Conservation (phyloP, 2,888 invertebrate genomes). For the Prosopocoilus inquinatus region DNA sequence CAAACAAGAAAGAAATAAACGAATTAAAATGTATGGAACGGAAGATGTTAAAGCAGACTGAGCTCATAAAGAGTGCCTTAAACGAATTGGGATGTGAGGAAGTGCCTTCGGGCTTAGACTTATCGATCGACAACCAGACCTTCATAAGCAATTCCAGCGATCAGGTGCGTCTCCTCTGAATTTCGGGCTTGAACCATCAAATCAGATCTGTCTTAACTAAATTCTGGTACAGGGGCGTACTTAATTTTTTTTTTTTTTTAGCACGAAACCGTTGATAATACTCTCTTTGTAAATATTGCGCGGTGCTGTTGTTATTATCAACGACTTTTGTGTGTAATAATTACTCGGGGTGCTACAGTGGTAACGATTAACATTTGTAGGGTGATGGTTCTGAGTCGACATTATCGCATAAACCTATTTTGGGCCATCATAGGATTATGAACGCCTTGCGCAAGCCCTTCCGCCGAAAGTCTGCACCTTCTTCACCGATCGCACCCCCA, state of each 20-base stretch:
- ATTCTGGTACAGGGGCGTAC: too few relatives aligned
- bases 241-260: too few relatives aligned
- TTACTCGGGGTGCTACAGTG: too few relatives aligned
- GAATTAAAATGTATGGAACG: slow-evolving; percentile 81
- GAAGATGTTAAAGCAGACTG: slow-evolving; percentile 77
- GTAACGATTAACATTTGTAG: slow-evolving; percentile 32
- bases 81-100: slow-evolving; percentile 87
- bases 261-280: too few relatives aligned
- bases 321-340: too few relatives aligned
- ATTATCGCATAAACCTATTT: slow-evolving; percentile 39
- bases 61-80: slow-evolving; percentile 80
- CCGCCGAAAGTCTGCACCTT: slow-evolving; percentile 66
- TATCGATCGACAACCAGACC: slow-evolving; percentile 59
- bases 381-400: slow-evolving; percentile 57
- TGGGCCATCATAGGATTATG: slow-evolving; percentile 59
- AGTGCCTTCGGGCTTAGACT: slow-evolving; percentile 80
- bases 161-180: slow-evolving; percentile 58
- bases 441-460: slow-evolving; percentile 67
- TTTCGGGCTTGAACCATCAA: too few relatives aligned
- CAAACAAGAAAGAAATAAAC: slow-evolving; percentile 65
- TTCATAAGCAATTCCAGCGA: slow-evolving; percentile 66
- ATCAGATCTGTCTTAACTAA: too few relatives aligned
- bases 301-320: too few relatives aligned
- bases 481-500: slow-evolving; percentile 62
- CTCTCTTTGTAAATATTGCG: too few relatives aligned